These are phyloP conservation scores for Polia nebulosa DNA, from an alignment of 2,888 invertebrate species.

Conservation along the genomic window DNA sequence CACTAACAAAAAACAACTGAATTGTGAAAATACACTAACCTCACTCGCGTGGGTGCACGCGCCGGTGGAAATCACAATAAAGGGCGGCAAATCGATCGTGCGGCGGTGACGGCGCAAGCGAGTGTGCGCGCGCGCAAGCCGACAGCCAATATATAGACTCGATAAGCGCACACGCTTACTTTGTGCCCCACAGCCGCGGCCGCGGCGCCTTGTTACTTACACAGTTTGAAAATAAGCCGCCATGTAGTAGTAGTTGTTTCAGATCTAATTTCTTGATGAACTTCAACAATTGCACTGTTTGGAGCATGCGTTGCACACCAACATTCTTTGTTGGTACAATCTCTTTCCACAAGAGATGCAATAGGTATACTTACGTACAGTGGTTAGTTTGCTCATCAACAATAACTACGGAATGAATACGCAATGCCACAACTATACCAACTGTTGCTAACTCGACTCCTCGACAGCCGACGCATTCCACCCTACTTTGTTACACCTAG, in stretches of 20 bases:
- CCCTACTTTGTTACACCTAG: background rate
- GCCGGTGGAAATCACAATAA: constrained; percentile 79
- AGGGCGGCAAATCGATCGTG: constrained; percentile 83
- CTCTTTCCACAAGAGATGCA: constrained; percentile 34
- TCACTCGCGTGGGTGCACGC: constrained; percentile 85
- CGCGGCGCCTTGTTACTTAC: constrained; percentile 48
- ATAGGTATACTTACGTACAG: background rate
- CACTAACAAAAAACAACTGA: constrained; percentile 57
- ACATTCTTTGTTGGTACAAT: constrained; percentile 19
- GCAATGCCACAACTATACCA: background rate
- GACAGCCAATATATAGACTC: constrained; percentile 82
- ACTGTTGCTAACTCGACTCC: background rate
- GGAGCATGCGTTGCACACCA: constrained; percentile 22
- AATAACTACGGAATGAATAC: background rate
- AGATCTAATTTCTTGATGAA: constrained; percentile 33
- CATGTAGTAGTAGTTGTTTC: constrained; percentile 20
- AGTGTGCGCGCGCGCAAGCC: constrained; percentile 88
- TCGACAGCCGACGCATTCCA: background rate
- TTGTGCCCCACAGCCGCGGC: constrained; percentile 65
- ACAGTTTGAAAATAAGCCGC: constrained; percentile 45
- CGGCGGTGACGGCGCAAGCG: constrained; percentile 80
- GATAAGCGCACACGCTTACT: constrained; percentile 79
- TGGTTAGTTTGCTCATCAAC: background rate
- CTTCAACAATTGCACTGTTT: constrained; percentile 27
- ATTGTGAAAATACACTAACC: constrained; percentile 82